phyloP scores from a whole-genome alignment of 37 sponge, comb jelly and placozoan genomes.

The Axinella damicornis region DNA sequence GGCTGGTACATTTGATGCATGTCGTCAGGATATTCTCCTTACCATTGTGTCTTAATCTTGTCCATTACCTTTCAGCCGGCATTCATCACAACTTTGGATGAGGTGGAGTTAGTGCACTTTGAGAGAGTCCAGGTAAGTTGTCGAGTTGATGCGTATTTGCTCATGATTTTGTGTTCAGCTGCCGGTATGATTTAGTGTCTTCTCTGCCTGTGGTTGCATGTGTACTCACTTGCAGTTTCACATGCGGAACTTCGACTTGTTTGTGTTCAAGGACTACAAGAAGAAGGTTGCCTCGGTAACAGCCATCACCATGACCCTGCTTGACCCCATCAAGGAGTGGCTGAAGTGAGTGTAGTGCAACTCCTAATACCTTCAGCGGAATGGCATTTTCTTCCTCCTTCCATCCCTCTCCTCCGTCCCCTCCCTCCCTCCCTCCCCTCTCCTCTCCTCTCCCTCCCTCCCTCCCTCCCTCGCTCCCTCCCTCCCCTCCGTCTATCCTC shows the following conservation, averaged over 20 bases:
- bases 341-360: conserved; percentile 78
- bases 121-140: conserved; percentile 88
- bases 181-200: background rate
- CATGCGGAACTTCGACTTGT: conserved; percentile 97
- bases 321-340: conserved; percentile 98
- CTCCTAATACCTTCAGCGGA: no score
- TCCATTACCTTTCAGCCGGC: conserved; percentile 62
- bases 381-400: background rate
- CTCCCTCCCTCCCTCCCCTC: conserved; percentile 54
- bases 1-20: no score
- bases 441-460: conserved; percentile 27
- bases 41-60: no score
- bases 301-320: conserved; percentile 93
- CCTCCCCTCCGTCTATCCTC: conserved; percentile 4
- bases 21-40: no score
- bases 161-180: no score
- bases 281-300: conserved; percentile 89
- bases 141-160: no score
- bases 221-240: conserved; percentile 89
- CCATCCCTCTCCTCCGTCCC: background rate
- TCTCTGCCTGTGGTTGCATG: background rate
- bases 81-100: conserved; percentile 91
- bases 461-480: conserved; percentile 27
- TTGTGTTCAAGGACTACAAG: conserved; percentile 98
- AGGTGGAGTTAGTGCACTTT: conserved; percentile 98